Evolutionary conservation across 2,888 invertebrate genomes (phyloP), one percentile per base, ranked within the genome.

Genomic region (Mythimna vitellina): DNA sequence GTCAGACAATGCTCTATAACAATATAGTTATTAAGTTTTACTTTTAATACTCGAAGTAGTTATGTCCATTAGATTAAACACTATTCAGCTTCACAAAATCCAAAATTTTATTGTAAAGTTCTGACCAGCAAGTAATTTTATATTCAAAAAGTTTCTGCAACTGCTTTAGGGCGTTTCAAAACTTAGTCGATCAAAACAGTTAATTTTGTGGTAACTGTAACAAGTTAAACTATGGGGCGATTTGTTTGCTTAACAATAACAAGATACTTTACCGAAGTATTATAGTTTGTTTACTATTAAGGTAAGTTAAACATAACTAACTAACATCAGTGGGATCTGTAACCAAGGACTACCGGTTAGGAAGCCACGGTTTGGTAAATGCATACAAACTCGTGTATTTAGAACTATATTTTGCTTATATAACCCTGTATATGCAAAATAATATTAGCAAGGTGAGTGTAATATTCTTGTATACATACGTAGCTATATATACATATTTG

Each of bases 261-360:
- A 57, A 61, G 70, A 66, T 78, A 77, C 65, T 73, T 65, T 38
- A 64, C 67, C 61, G 29, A 70, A 76, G 71, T 66, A 54, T 70
- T 75, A 67, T 70, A 83, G 65, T 77, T 80, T 73, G 76, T 83
- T 84, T 79, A 70, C 65, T 29, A 61, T 75, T 42, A 38, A 38
- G 29, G 35, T 20, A 81, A 81, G 70, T 76, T 65, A 74, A 74
- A 83, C 83, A 75, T 6, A 72, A 74, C 68, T 61, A 74, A 63
- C 73, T 70, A 62, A 51, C 60, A 68, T 63, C 49, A 61, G 54
- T 35, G 70, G 62, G 51, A 66, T 69, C 67, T 62, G 51, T 46
- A 67, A 73, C 81, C 81, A 42, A 81, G 7, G 68, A 68, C 56
- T 68, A 58, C 69, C 81, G 64, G 65, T 79, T 70, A 75, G 20